Evolutionary conservation across 1,140 invertebrate genomes (phyloP).

Genomic region (Phortica variegata): DNA sequence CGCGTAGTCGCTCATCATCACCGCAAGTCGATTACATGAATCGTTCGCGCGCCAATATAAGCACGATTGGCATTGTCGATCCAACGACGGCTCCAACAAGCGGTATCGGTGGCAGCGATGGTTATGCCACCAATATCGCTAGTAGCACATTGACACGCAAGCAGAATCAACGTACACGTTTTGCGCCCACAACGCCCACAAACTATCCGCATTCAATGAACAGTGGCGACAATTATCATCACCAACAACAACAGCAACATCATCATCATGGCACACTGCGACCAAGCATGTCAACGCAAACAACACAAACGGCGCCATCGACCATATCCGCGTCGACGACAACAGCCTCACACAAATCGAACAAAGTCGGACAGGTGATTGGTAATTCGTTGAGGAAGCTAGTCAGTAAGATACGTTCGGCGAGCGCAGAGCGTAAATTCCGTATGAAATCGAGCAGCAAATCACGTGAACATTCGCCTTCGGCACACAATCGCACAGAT

Average conservation of each 20-base stretch:
- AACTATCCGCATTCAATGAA: constrained; percentile 26
- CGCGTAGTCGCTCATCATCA: constrained; percentile 60
- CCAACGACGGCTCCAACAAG: no score
- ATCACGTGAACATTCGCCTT: constrained; percentile 59
- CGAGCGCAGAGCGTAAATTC: constrained; percentile 70
- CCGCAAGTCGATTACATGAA: constrained; percentile 42
- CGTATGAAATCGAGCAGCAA: constrained; percentile 59
- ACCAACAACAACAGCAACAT: constrained; percentile 55
- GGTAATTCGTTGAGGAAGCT: constrained; percentile 75
- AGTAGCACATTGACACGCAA: constrained; percentile 60
- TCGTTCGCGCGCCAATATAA: no score
- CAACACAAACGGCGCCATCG: constrained; percentile 23
- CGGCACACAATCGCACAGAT: constrained; percentile 55
- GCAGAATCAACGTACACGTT: constrained; percentile 67
- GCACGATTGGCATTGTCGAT: no score
- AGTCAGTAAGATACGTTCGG: constrained; percentile 75
- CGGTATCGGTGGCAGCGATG: constrained; percentile 16
- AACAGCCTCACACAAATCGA: constrained; percentile 39
- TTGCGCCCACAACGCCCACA: constrained; percentile 63
- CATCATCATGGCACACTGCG: constrained; percentile 43
- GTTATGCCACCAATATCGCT: constrained; percentile 1
- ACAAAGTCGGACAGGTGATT: constrained; percentile 60
- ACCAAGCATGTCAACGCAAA: constrained; percentile 21
- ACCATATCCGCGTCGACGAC: constrained; percentile 24
- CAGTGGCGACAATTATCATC: neutral